These are phyloP conservation scores for Drosophila kanapiae DNA, from an alignment of 1,140 invertebrate genomes.

Conservation along the genomic window DNA sequence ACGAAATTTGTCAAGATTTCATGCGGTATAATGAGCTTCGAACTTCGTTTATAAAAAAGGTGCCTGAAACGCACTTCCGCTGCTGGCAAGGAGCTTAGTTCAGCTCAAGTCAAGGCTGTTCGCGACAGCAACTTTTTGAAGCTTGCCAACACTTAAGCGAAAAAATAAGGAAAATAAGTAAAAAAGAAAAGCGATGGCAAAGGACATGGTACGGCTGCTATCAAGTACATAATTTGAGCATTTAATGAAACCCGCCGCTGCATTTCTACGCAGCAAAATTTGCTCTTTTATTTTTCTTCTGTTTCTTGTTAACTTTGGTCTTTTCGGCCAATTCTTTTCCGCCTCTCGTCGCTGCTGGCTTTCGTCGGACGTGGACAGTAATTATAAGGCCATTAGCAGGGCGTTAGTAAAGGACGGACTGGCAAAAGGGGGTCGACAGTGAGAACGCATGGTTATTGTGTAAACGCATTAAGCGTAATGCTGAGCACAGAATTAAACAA, in stretches of 20 bases:
- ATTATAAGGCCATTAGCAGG: conserved; percentile 80
- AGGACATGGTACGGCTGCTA: conserved; percentile 20
- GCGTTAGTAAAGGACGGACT: conserved; percentile 20
- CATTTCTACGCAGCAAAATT: conserved; percentile 35
- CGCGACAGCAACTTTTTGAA: conserved; percentile 47
- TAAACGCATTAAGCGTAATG: conserved; percentile 80
- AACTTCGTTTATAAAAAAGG: not conserved
- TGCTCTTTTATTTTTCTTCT: conserved; percentile 31
- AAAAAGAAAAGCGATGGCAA: conserved; percentile 6
- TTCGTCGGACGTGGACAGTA: conserved; percentile 70
- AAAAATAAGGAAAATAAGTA: conserved; percentile 7
- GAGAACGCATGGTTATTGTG: conserved; percentile 76
- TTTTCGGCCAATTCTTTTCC: conserved; percentile 54
- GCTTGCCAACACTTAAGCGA: conserved; percentile 38
- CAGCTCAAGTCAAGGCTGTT: conserved; percentile 44
- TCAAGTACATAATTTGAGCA: conserved; percentile 61
- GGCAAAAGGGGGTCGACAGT: not conserved
- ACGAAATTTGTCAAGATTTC: not conserved
- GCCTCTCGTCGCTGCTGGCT: conserved; percentile 51
- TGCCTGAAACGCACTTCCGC: conserved; percentile 26
- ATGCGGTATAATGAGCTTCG: not conserved
- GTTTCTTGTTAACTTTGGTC: conserved; percentile 52
- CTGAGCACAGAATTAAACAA: conserved; percentile 73
- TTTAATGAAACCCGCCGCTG: conserved; percentile 67
- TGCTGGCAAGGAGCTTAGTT: conserved; percentile 2